These are phyloP conservation scores for Parazoanthus atlanticus DNA, from an alignment of 92 coral and sea anemone species.

Conservation along the genomic window DNA sequence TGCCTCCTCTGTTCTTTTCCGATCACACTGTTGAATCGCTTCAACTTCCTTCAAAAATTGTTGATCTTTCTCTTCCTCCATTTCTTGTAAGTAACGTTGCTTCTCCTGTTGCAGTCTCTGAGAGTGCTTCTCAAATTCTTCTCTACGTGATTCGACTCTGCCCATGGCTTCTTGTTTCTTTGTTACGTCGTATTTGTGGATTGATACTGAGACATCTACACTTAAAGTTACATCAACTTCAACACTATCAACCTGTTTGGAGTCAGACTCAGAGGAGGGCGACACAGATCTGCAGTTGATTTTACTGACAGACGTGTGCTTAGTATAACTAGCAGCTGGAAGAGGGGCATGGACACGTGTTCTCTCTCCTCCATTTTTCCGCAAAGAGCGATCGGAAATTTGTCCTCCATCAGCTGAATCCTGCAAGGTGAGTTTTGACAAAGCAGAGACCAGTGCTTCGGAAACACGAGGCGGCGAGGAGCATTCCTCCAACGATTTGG, in stretches of 20 bases:
- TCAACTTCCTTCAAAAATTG: constrained; percentile 57
- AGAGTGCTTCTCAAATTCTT: constrained; percentile 50
- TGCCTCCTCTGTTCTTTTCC: constrained; percentile 59
- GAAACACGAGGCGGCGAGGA: constrained; percentile 56
- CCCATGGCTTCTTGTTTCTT: constrained; percentile 58
- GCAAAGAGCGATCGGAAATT: not conserved
- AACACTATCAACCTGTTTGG: constrained; percentile 32
- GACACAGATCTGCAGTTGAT: not conserved
- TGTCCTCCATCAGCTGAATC: not conserved
- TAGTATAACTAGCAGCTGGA: not conserved
- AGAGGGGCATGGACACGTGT: not conserved
- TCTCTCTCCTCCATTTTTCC: not conserved
- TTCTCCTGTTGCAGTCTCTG: constrained; percentile 52
- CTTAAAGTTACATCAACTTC: constrained; percentile 21
- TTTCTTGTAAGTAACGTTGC: constrained; percentile 49
- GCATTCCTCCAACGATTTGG: constrained; percentile 55
- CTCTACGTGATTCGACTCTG: constrained; percentile 42
- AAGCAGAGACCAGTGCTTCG: not conserved
- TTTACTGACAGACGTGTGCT: not conserved
- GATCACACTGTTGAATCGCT: constrained; percentile 56
- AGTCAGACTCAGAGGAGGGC: not conserved
- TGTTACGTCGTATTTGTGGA: constrained; percentile 46
- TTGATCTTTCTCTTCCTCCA: constrained; percentile 57
- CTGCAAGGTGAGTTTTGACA: constrained; percentile 14
- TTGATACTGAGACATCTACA: constrained; percentile 28